These are phyloP conservation scores for Chrysocyon brachyurus DNA, from an alignment of 2,797 vertebrate species.

Conservation along the genomic window DNA sequence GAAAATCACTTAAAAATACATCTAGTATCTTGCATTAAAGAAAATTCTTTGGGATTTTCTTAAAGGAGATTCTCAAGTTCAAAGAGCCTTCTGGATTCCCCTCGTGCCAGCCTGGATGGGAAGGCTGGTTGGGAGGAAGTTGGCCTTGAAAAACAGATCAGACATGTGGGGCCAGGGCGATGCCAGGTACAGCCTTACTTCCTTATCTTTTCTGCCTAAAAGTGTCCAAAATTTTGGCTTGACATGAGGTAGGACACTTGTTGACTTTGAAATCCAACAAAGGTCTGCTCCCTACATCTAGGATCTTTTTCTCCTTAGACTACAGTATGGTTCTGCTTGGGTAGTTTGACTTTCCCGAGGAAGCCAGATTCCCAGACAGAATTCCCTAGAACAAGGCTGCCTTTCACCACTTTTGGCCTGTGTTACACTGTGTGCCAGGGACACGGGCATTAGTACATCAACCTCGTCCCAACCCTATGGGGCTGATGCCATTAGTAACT, in stretches of 20 bases:
- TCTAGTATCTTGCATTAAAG: background rate
- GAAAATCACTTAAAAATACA: background rate
- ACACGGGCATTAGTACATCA: fast-evolving
- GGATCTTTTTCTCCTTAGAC: background rate
- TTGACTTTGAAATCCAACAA: background rate
- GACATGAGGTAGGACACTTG: too few species aligned
- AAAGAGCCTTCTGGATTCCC: background rate
- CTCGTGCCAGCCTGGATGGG: fast-evolving
- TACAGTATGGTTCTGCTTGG: background rate
- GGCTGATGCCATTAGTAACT: background rate
- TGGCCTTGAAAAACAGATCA: background rate
- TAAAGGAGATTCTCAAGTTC: background rate
- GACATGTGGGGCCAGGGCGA: fast-evolving
- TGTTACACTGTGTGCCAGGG: background rate
- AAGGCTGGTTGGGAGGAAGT: background rate
- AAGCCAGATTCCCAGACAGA: background rate
- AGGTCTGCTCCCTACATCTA: fast-evolving
- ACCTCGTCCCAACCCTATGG: background rate
- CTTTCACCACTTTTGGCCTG: background rate
- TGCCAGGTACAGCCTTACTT: fast-evolving
- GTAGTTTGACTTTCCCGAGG: background rate
- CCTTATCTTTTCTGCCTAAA: background rate
- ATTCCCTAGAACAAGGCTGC: background rate
- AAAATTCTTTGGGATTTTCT: background rate
- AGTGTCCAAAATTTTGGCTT: too few species aligned